Evolutionary conservation across 2,797 vertebrate genomes (phyloP).

Genomic region (Tapirus indicus): DNA sequence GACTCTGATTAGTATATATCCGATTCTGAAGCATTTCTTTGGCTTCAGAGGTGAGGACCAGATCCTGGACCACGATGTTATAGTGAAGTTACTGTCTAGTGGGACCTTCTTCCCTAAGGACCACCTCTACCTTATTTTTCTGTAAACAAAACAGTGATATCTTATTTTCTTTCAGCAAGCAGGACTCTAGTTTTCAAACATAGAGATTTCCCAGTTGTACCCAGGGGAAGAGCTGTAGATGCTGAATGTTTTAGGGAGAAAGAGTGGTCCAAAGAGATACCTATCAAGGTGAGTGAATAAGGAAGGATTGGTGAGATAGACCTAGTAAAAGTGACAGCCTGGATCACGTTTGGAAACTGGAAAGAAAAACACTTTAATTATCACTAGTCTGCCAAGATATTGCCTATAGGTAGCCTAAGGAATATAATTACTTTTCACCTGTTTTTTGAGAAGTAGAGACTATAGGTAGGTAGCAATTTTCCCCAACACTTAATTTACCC

Average conservation of each 20-base stretch:
- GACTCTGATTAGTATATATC: neutral
- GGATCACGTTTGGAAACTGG: neutral
- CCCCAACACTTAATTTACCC: neutral
- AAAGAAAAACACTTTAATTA: neutral
- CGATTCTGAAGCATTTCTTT: neutral
- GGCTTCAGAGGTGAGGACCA: neutral
- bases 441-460: neutral
- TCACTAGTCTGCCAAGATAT: neutral
- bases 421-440: neutral
- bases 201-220: neutral
- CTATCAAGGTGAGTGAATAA: neutral
- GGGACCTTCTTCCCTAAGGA: neutral
- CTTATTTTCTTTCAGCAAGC: neutral
- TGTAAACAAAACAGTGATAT: neutral
- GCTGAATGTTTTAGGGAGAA: slow-evolving; percentile 1
- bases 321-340: neutral
- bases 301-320: neutral
- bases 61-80: neutral
- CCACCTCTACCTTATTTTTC: neutral
- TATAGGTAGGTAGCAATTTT: neutral
- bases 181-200: slow-evolving; percentile 4
- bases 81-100: neutral
- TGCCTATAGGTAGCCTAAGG: neutral
- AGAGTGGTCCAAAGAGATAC: neutral
- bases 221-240: neutral